Evolutionary conservation across 2,888 invertebrate genomes (phyloP), one percentile per base, ranked within the genome.

Genomic region (Anthophora plumipes): DNA sequence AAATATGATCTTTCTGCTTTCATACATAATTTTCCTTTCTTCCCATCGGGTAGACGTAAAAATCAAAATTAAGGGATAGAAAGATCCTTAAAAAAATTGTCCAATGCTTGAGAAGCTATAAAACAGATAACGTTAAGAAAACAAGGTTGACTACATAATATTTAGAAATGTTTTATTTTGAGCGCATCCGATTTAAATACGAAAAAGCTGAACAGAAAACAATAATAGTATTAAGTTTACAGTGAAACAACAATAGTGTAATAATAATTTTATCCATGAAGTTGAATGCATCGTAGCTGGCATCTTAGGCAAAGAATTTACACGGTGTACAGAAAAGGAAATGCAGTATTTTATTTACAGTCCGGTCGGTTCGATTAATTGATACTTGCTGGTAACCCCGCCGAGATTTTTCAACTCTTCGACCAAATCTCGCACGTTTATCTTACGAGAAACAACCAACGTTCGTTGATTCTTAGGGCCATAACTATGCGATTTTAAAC

Each of bases 351-450:
- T 57, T 31, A 50, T 54, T 75, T 55, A 76, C 55, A 3, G 5
- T 39, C 25, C 57, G 11, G 86, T 87, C 37, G 94, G 94, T 72
- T 91, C 88, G 22, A 93, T 87, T 9, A 95, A 92, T 75, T 94
- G 93, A 88, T 95, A 95, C 88, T 94, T 94, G 43, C 93, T 93
- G 8, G 94, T 94, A n/a, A 91, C 87, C 0, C 95, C 95, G 9
- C 95, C 95, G 54, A 93, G 88, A 22, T 87, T 83, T 73, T 94
- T 89, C 1, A 95, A 88, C 89, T 94, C 94, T 20, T 92, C 87
- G 12, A 95, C 91, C n/a, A 95, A 90, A 81, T 94, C 93, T 43
- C 85, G 84, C 7, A 94, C 91, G 25, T 93, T 90, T 52, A 94
- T 88, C 86, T 94, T 95, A 52, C 94, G 92, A 31, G 94, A 94